Evolutionary conservation across 2,113 vertebrate species (phyloP).

Genomic region (Callionymus lyra): DNA sequence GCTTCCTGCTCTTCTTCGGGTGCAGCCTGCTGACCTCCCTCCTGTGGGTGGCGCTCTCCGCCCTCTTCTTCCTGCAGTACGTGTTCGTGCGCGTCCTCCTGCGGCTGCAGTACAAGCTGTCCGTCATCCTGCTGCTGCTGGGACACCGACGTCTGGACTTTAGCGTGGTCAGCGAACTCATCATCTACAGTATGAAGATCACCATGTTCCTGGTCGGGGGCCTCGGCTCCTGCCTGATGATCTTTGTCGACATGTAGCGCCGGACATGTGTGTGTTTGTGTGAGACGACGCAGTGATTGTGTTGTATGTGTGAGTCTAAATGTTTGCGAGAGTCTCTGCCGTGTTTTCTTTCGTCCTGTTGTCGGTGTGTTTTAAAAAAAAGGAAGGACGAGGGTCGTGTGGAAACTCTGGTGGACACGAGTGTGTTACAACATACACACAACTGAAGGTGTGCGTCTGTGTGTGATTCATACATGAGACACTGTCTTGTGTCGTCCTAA

Average conservation of each 20-base stretch:
- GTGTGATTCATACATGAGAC: neutral
- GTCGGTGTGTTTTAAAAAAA: neutral
- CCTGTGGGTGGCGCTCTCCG: slow-evolving; percentile 88
- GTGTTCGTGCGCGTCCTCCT: slow-evolving; percentile 80
- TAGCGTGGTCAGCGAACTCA: slow-evolving; percentile 84
- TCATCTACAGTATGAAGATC: slow-evolving; percentile 90
- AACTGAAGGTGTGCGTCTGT: too few relatives aligned
- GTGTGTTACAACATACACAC: too few relatives aligned
- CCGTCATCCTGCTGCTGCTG: slow-evolving; percentile 82
- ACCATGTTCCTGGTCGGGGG: slow-evolving; percentile 96
- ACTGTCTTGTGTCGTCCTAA: too few relatives aligned
- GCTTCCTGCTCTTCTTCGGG: slow-evolving; percentile 93
- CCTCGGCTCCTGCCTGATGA: slow-evolving; percentile 97
- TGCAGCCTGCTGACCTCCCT: slow-evolving; percentile 93
- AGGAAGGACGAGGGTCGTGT: too few relatives aligned
- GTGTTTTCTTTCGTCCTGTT: too few relatives aligned
- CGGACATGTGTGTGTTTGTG: neutral
- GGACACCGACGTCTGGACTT: slow-evolving; percentile 87
- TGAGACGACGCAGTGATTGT: neutral
- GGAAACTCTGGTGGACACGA: too few relatives aligned
- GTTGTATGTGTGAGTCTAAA: neutral
- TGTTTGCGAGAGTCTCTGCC: too few relatives aligned
- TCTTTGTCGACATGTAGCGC: slow-evolving; percentile 94
- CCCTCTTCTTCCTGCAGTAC: slow-evolving; percentile 89
- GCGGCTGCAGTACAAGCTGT: slow-evolving; percentile 95